Base-by-base conservation (phyloP, 2,113 vertebrate genomes). In the Amphilophus citrinellus region DNA sequence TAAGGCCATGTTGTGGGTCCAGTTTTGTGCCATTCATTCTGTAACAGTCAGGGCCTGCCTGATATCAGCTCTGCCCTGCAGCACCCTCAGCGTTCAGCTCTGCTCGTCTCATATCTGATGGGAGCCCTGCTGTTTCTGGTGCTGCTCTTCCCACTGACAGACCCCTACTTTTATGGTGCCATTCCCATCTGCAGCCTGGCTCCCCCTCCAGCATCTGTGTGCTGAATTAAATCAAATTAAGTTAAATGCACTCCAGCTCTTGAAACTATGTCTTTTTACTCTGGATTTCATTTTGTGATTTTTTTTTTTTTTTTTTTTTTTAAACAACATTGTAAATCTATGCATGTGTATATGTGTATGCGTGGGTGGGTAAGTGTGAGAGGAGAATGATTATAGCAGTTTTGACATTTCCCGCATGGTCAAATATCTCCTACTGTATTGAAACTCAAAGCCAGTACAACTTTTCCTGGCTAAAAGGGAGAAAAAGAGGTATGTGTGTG, bases 1-100 rank as follows among this genome's bases (percentile, higher is more conserved):
- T 1, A 79, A 97, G 96, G 96, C 75, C 96, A 97, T 84, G 82
- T 97, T 77, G 92, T 96, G 13, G 95, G 96, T 59, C 96, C 95
- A 0, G 94, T 97, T 44, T 92, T 97, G 88, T 97, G 96, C 77
- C 96, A 96, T 83, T 96, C 96, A 0, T 97, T 97, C 92, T 97
- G 96, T 81, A 97, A 96, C 92, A 96, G 95, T 88, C 96, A 96
- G 89, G 96, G 96, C 10, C 96, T 97, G 24, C 96, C 96, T 0
- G 95, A 96, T 0, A 86, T 97, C 14, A 91, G 93, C 0, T 94
- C 95, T 0, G 96, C 95, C 35, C 87, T 96, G 79, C 92, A 94
- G 22, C 79, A 82, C 79, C 79, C 83, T 65, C 62, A 85, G 6
- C 37, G 17, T 18, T 32, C 68, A 22, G 77, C 60, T n/a, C 14